Conservation (phyloP, 2,797 vertebrate genomes). For the Florisuga fusca region DNA sequence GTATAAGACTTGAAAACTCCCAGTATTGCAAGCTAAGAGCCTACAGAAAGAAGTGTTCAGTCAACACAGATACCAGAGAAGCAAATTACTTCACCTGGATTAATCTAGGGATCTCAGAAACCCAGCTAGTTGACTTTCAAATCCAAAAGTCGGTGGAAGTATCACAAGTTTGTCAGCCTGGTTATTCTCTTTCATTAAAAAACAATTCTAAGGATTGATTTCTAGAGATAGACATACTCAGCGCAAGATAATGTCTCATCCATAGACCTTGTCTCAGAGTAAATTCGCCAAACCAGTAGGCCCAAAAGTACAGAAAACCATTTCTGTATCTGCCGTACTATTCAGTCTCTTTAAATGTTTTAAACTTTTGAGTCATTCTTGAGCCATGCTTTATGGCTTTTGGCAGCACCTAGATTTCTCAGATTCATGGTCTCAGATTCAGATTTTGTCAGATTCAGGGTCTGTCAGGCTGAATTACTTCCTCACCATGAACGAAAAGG, state of each 20-base stretch:
- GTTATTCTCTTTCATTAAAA: not conserved
- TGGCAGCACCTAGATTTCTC: not conserved
- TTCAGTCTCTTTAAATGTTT: not conserved
- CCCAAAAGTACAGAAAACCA: not conserved
- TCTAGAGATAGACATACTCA: not conserved
- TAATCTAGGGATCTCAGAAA: not conserved
- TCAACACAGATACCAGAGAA: not conserved
- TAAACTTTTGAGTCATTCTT: not conserved
- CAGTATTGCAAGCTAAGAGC: not conserved
- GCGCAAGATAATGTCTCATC: not conserved
- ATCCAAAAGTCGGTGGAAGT: not conserved
- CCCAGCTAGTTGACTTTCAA: not conserved
- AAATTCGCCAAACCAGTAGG: not conserved
- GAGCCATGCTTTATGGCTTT: not conserved
- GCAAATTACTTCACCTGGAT: not conserved
- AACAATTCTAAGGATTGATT: not conserved
- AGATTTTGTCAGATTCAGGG: not conserved
- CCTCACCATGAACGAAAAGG: not conserved
- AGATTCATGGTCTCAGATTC: not conserved
- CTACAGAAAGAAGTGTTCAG: not conserved
- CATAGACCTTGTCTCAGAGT: not conserved
- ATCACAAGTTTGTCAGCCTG: not conserved
- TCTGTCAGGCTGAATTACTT: not conserved
- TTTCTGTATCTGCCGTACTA: not conserved
- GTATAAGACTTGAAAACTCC: slow-evolving; percentile 66